Conservation (phyloP, 2,113 vertebrate genomes). For the Pteropus alecto region DNA sequence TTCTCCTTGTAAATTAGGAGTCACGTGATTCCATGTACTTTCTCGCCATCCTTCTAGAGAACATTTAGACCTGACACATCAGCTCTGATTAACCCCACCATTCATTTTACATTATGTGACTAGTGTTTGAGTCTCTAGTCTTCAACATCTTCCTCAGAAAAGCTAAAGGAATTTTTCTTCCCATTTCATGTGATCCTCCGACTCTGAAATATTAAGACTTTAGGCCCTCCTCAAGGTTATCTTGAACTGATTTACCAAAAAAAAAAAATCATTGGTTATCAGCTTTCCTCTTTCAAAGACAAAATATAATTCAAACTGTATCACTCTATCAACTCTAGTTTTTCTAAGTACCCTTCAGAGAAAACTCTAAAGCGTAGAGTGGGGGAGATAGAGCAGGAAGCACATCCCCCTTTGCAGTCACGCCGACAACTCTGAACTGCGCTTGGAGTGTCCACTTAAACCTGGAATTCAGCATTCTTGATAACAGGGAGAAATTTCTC, state of each 20-base stretch:
- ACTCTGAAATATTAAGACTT: constrained; percentile 42
- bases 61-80: background rate
- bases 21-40: background rate
- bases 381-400: background rate
- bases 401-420: background rate
- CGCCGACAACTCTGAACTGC: background rate
- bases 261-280: background rate
- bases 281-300: constrained; percentile 57
- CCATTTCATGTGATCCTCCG: background rate
- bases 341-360: constrained; percentile 50
- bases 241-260: constrained; percentile 65
- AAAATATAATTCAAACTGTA: constrained; percentile 63
- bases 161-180: background rate
- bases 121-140: background rate
- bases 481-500: background rate
- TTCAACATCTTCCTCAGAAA: constrained; percentile 31
- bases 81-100: accelerated
- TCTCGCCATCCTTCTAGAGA: background rate
- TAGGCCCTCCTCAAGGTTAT: constrained; percentile 38
- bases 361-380: constrained; percentile 34
- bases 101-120: background rate
- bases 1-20: background rate
- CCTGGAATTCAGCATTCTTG: background rate
- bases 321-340: constrained; percentile 59
- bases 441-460: background rate